Conservation (phyloP, 2,797 vertebrate genomes). For the Aphelocoma californica region DNA sequence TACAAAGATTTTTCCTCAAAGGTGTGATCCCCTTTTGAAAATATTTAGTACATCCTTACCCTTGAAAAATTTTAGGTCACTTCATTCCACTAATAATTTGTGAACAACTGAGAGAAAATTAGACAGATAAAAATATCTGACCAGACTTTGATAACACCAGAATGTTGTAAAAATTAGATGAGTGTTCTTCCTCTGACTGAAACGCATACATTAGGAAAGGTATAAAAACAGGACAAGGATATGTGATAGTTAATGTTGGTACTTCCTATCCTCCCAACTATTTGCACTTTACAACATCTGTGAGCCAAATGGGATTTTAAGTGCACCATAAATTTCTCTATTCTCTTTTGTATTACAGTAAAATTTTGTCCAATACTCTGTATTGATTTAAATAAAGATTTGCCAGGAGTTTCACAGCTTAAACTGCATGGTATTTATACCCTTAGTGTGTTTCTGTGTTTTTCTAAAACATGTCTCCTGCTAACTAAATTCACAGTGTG, state of each 20-base stretch:
- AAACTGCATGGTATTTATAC: background rate
- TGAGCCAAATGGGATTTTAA: background rate
- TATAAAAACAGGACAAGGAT: background rate
- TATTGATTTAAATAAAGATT: background rate
- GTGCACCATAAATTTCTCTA: background rate
- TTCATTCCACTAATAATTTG: background rate
- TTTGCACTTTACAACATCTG: background rate
- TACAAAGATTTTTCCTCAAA: background rate
- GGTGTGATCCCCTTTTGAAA: background rate
- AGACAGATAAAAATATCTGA: slow-evolving; percentile 30
- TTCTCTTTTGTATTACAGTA: background rate
- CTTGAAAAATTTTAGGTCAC: slow-evolving; percentile 9
- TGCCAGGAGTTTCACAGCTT: background rate
- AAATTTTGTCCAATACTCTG: background rate
- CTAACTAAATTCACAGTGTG: background rate
- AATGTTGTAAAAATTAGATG: background rate
- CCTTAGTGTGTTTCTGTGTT: background rate
- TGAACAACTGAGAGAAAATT: background rate
- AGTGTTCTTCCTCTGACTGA: background rate
- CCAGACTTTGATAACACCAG: background rate
- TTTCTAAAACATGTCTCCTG: background rate
- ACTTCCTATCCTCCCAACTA: background rate
- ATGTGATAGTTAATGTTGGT: background rate
- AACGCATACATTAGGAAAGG: background rate
- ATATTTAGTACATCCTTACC: background rate